phyloP scores from a whole-genome alignment of 1,140 invertebrate species.

The Micrasema longulum region DNA sequence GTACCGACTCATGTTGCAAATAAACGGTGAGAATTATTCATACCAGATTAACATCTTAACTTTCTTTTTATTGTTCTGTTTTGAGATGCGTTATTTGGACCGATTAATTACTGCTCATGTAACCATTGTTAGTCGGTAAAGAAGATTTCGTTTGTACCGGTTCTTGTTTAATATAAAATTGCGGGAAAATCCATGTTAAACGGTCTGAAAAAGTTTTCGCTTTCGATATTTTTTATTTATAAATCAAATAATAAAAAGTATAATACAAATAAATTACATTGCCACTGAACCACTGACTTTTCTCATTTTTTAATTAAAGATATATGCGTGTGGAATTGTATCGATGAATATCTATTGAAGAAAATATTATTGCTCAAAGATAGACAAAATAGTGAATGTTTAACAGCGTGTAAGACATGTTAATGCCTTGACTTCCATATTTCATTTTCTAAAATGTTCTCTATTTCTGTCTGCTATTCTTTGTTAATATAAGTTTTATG shows the following conservation, averaged over 20 bases:
- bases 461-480: too few relatives aligned
- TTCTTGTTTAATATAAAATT: background rate
- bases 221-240: background rate
- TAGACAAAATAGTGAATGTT: too few relatives aligned
- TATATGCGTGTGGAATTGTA: too few relatives aligned
- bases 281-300: background rate
- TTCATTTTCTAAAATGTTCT: too few relatives aligned
- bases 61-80: conserved; percentile 13
- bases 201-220: background rate
- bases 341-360: too few relatives aligned
- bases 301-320: background rate
- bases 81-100: background rate
- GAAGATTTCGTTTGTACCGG: background rate
- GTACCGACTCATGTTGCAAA: background rate
- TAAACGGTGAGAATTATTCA: conserved; percentile 7
- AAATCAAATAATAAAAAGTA: background rate
- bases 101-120: conserved; percentile 6
- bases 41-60: conserved; percentile 1
- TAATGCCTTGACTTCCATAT: too few relatives aligned
- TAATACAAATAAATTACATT: too few relatives aligned
- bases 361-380: too few relatives aligned
- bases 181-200: background rate
- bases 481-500: too few relatives aligned
- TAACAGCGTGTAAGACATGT: too few relatives aligned
- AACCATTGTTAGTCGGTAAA: conserved; percentile 1